Conservation (phyloP, 2,113 vertebrate species). For the Gambusia holbrooki region DNA sequence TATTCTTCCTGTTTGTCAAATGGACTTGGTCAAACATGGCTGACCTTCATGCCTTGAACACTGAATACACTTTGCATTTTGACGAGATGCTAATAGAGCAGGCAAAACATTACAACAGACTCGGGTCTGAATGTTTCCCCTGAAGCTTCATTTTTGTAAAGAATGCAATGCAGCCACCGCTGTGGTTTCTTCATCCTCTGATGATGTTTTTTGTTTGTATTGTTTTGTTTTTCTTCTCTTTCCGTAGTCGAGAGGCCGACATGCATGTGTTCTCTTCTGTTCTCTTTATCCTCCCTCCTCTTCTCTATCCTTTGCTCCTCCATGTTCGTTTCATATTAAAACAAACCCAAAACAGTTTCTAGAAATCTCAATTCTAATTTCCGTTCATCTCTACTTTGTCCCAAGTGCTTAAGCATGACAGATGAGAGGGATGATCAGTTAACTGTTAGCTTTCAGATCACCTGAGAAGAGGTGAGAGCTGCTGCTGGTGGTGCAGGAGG, state of each 20-base stretch:
- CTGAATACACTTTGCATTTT: constrained; percentile 28
- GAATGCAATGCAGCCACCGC: neutral
- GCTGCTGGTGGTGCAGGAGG: neutral
- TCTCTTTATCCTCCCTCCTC: no score
- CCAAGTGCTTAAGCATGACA: neutral
- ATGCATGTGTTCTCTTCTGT: no score
- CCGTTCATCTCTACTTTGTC: neutral
- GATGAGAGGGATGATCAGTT: constrained; percentile 8
- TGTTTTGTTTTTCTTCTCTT: no score
- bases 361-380: neutral
- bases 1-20: neutral
- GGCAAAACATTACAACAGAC: neutral
- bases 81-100: constrained; percentile 4
- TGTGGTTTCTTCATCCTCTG: no score
- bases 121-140: neutral
- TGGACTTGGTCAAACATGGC: constrained; percentile 5
- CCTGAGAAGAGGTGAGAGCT: neutral
- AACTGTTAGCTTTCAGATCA: neutral
- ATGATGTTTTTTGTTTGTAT: no score
- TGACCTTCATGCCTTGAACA: constrained; percentile 27
- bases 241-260: no score
- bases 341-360: no score
- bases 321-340: no score
- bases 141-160: neutral
- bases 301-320: no score